Conservation (phyloP, 2,113 vertebrate species). For the Ceyx melanurus region DNA sequence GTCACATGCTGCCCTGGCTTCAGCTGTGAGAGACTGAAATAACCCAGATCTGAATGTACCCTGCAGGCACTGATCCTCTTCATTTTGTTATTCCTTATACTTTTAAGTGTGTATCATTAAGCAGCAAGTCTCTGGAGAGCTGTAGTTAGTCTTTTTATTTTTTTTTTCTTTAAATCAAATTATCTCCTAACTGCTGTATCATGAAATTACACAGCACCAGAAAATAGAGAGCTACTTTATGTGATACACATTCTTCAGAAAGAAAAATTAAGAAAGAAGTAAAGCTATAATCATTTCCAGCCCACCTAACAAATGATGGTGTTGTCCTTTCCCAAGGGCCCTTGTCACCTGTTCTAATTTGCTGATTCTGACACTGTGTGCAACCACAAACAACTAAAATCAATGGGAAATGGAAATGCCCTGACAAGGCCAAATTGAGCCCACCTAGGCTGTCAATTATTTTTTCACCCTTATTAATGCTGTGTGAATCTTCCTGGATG, state of each 20-base stretch:
- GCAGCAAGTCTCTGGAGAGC: constrained; percentile 17
- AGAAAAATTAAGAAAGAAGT: background rate
- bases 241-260: background rate
- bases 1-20: background rate
- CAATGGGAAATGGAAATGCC: constrained; percentile 40
- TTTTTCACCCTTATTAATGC: background rate
- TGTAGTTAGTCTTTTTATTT: constrained; percentile 19
- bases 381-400: constrained; percentile 8
- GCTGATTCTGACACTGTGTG: background rate
- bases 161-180: constrained; percentile 41
- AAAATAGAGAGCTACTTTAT: background rate
- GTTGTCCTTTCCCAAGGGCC: background rate
- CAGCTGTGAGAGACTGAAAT: background rate
- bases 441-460: constrained; percentile 8
- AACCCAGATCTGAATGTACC: background rate
- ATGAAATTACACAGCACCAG: background rate
- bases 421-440: constrained; percentile 23
- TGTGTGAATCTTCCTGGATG: background rate
- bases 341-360: constrained; percentile 14
- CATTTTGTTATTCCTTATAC: constrained; percentile 26
- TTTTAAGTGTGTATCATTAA: constrained; percentile 33
- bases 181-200: constrained; percentile 9
- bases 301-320: background rate
- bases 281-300: background rate
- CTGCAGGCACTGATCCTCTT: constrained; percentile 1